phyloP scores from a whole-genome alignment of 2,797 vertebrate species.

The Nothura maculosa region DNA sequence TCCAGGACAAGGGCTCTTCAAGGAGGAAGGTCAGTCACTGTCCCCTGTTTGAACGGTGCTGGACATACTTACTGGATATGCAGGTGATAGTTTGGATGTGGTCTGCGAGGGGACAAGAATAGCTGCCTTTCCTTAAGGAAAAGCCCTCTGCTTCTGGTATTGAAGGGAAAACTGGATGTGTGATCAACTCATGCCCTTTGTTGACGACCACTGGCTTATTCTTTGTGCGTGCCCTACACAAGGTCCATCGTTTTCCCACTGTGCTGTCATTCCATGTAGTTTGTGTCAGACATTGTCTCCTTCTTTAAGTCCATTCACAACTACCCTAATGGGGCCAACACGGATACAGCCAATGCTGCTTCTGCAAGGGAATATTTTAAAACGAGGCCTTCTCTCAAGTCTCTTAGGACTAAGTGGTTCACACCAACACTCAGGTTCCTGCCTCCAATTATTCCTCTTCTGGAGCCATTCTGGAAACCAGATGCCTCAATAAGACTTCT shows the following conservation, averaged over 20 bases:
- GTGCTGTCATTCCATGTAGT: background rate
- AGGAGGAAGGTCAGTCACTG: background rate
- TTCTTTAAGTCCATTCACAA: background rate
- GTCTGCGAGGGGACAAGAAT: background rate
- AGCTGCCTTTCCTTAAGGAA: background rate
- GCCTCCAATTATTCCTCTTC: background rate
- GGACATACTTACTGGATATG: background rate
- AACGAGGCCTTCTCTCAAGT: background rate
- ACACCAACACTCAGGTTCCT: background rate
- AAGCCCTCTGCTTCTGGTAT: background rate
- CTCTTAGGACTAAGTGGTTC: background rate
- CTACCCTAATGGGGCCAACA: background rate
- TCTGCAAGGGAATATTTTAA: background rate
- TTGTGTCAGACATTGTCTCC: background rate
- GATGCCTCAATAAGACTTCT: accelerated
- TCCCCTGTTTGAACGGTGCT: background rate
- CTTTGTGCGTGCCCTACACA: accelerated
- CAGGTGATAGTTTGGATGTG: background rate
- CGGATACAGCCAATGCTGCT: accelerated
- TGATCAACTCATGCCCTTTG: background rate
- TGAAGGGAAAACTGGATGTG: background rate
- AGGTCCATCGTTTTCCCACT: accelerated
- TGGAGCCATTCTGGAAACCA: background rate
- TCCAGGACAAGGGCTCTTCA: background rate
- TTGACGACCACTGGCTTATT: background rate